Evolutionary conservation across 2,113 vertebrate genomes (phyloP), one percentile per base, ranked within the genome.

Genomic region (Tychaedon coryphoeus): DNA sequence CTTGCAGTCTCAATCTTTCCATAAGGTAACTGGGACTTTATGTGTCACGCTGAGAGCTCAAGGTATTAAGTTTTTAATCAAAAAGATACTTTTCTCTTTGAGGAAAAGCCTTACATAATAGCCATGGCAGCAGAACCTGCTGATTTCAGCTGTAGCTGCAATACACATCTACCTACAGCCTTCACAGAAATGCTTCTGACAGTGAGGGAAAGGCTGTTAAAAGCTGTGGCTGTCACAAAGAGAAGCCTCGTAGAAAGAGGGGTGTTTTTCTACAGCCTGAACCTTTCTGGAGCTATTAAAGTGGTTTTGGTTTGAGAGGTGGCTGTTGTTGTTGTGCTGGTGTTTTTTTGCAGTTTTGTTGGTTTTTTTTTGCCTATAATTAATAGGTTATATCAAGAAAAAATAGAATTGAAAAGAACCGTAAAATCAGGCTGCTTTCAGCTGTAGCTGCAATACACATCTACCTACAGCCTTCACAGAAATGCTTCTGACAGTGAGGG

Each of bases 301-400:
- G 6, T 0, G 61, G 10, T 2, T 83, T 38, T 34, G 8, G 5
- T 25, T 56, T 56, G 12, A 1, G 1, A 13, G 10, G 12, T 13
- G 6, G 14, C 17, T 23, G 34, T 13, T 64, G 36, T 8, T 56
- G 22, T 36, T n/a, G 5, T 26, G 15, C 23, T 57, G 57, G 3
- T 7, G 0, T 1, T 28, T 50, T 34, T 53, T 47, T 33, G 12
- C 24, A 8, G n/a, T n/a, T 74, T 40, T 25, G 9, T 8, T 50
- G n/a, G n/a, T n/a, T n/a, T n/a, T n/a, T n/a, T n/a, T n/a, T n/a
- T n/a, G n/a, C n/a, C n/a, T n/a, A n/a, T n/a, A n/a, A n/a, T n/a
- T n/a, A n/a, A n/a, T n/a, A n/a, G n/a, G n/a, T n/a, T n/a, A n/a
- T n/a, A n/a, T n/a, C n/a, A n/a, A n/a, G n/a, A n/a, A n/a, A n/a